Conservation (phyloP, 2,797 vertebrate genomes). For the Clarias fuscus region DNA sequence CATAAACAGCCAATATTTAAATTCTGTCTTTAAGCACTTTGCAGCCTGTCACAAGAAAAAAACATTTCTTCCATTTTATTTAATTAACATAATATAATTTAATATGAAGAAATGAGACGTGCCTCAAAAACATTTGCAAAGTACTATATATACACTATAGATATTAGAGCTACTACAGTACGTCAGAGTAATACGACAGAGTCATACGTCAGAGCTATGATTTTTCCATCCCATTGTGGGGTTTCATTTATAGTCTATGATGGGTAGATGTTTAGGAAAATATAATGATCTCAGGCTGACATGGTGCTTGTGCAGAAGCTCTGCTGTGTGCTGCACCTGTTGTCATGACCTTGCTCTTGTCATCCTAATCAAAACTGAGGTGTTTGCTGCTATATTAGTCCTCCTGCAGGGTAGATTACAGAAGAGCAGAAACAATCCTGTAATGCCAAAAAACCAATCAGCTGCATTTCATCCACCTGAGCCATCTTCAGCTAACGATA, state of each 20-base stretch:
- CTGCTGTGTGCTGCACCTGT: not conserved
- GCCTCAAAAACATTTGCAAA: too few species aligned
- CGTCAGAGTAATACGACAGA: too few species aligned
- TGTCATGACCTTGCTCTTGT: constrained; percentile 17
- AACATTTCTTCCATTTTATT: too few species aligned
- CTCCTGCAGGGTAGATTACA: constrained; percentile 53
- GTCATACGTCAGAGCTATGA: not conserved
- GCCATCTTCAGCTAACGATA: constrained; percentile 28
- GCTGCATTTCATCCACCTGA: constrained; percentile 32
- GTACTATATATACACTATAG: too few species aligned
- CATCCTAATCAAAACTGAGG: constrained; percentile 37
- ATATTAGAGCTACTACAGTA: too few species aligned
- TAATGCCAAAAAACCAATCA: constrained; percentile 32
- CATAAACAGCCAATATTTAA: too few species aligned
- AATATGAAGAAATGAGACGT: too few species aligned
- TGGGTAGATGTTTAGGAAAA: not conserved
- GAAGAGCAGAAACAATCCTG: not conserved
- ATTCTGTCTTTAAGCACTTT: too few species aligned
- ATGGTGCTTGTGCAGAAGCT: not conserved
- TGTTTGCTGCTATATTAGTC: constrained; percentile 25
- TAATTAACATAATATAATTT: too few species aligned
- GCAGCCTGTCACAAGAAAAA: too few species aligned
- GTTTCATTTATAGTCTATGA: not conserved
- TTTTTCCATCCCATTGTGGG: not conserved
- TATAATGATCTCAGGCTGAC: not conserved